These are phyloP conservation scores for Drosophila aldrichi DNA, from an alignment of 2,888 invertebrate species.

Conservation along the genomic window DNA sequence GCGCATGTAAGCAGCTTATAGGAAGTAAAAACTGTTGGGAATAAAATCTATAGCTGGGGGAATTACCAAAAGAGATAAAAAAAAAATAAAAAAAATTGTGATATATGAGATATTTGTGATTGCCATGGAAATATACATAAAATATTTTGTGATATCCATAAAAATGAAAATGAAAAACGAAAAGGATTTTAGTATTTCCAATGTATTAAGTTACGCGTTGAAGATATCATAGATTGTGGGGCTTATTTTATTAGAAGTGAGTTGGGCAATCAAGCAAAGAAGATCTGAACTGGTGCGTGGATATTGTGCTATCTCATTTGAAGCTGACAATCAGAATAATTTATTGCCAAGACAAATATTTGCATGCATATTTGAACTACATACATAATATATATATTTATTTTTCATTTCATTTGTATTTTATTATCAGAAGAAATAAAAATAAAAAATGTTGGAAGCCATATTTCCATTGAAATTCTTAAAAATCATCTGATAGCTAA, in stretches of 20 bases:
- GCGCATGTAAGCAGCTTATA: neutral
- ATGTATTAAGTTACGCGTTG: neutral
- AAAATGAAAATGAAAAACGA: conserved; percentile 3
- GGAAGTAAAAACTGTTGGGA: neutral
- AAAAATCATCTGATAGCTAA: neutral
- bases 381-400: neutral
- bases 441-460: too few species aligned
- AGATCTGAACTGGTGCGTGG: neutral
- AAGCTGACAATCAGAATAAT: neutral
- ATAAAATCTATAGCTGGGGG: neutral
- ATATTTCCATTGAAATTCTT: neutral
- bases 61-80: neutral
- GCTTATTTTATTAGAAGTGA: neutral
- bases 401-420: neutral
- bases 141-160: neutral
- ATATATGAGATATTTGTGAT: conserved; percentile 2
- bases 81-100: neutral
- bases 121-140: neutral
- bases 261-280: neutral
- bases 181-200: neutral
- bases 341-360: neutral
- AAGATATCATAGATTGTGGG: neutral
- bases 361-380: neutral
- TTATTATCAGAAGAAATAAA: neutral
- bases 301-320: neutral